phyloP scores from a whole-genome alignment of 1,140 invertebrate genomes.

The Rhizoglyphus robini region DNA sequence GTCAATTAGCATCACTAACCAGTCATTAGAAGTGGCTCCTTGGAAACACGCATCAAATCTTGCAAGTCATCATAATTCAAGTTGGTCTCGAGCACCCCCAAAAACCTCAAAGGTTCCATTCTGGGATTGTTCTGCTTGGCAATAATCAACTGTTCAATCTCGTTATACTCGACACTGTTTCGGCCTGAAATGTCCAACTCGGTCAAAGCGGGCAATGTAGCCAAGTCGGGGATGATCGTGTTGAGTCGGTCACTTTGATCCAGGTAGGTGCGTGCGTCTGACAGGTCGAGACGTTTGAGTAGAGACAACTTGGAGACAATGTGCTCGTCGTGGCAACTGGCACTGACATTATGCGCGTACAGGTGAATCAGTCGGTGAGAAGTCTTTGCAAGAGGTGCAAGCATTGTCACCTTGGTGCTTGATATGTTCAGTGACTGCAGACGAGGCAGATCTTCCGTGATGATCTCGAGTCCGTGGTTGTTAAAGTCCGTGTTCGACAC shows the following conservation, averaged over 20 bases:
- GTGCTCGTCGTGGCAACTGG: slow-evolving; percentile 35
- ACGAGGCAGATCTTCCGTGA: slow-evolving; percentile 51
- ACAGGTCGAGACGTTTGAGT: slow-evolving; percentile 50
- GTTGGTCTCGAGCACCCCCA: not conserved
- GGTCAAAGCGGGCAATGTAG: slow-evolving; percentile 45
- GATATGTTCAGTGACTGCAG: slow-evolving; percentile 57
- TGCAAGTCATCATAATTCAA: slow-evolving; percentile 25
- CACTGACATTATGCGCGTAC: not conserved
- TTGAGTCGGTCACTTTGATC: slow-evolving; percentile 39
- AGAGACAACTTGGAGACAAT: slow-evolving; percentile 45
- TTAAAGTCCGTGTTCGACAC: slow-evolving; percentile 58
- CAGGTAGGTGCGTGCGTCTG: slow-evolving; percentile 43
- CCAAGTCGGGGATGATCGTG: slow-evolving; percentile 38
- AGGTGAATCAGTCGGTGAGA: slow-evolving; percentile 40
- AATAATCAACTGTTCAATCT: slow-evolving; percentile 33
- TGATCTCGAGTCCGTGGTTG: slow-evolving; percentile 49
- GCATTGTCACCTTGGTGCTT: slow-evolving; percentile 50
- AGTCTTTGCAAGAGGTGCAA: slow-evolving; percentile 47
- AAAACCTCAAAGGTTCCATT: not conserved
- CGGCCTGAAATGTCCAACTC: slow-evolving; percentile 56
- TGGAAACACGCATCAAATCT: not conserved
- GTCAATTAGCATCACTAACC: not conserved
- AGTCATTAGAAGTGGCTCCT: not conserved
- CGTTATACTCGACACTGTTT: slow-evolving; percentile 41
- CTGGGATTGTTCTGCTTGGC: not conserved